Evolutionary conservation across 2,888 invertebrate species (phyloP), one percentile per base, ranked within the genome.

Genomic region (Empis stercorea): DNA sequence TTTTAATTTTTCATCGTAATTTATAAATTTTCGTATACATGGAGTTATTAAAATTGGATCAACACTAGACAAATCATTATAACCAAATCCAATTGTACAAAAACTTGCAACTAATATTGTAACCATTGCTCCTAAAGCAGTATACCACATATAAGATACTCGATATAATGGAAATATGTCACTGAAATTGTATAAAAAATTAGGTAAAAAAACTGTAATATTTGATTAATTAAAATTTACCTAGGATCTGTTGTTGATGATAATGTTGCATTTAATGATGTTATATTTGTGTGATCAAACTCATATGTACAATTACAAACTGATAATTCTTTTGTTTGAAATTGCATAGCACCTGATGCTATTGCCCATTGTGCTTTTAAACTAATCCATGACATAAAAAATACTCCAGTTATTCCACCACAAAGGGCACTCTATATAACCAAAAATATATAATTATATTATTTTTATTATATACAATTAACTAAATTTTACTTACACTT

Each of bases 91-190:
- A 10, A 56, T 50, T 10, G 63, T 59, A 20, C 59, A 61, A 2
- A 67, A 20, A 2, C 58, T 30, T 10, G 68, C 61, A 10, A 79
- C 68, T n/a, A 67, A 57, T 48, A 78, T 73, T 15, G 80, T 75
- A 6, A 79, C 71, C 2, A 71, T 48, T 6, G 74, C 70, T 11
- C 80, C 81, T 15, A 78, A 61, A 4, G 80, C 63, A 0, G 85
- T 84, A 57, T 84, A 86, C 86, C 86, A 87, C 71, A 87, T 76
- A 62, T 87, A 87, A 1, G 86, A 86, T 10, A 87, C 74, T 39
- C 82, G 80, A 48, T 82, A 80, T 4, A 86, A 50, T 0, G 66
- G 62, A 54, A 68, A 64, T 37, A 68, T 57, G 14, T 61, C 59
- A 34, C 68, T 69, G 30, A 17, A 56, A 53, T 10, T 42, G 9